Percentiles rank a stretch among this genome's conserved stretches.
Conservation (phyloP, 2,113 vertebrate genomes). For the Pipra filicauda region DNA sequence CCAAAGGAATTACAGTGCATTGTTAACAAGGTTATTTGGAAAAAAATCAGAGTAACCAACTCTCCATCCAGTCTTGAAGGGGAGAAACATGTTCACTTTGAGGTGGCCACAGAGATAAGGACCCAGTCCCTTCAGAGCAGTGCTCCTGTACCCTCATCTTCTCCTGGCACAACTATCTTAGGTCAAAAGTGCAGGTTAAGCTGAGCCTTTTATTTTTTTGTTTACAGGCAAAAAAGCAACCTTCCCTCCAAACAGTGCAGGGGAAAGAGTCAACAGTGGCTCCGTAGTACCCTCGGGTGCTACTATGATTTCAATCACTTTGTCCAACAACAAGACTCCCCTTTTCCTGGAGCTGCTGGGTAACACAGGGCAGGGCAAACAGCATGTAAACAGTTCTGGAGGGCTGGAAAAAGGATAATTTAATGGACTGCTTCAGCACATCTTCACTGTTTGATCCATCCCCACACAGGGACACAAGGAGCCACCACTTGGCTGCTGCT, state of each 20-base stretch:
- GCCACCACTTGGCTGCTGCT: not conserved
- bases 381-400: constrained; percentile 36
- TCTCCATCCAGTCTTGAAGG: constrained; percentile 28
- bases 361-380: not conserved
- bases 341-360: not conserved
- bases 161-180: not conserved
- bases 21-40: not conserved
- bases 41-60: not conserved
- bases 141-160: not conserved
- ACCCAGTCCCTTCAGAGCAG: not conserved
- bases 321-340: not conserved
- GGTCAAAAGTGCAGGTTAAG: not conserved
- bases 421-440: constrained; percentile 52
- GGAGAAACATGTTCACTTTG: not conserved
- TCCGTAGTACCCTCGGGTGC: not conserved
- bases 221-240: not conserved
- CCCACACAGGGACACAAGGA: not conserved
- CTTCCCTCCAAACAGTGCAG: not conserved
- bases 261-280: not conserved
- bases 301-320: not conserved
- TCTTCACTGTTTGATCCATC: constrained; percentile 34
- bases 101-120: not conserved
- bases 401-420: constrained; percentile 55
- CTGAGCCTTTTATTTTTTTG: not conserved
- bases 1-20: constrained; percentile 10